These are phyloP conservation scores for Panthera uncia DNA, from an alignment of 2,113 vertebrate genomes.

Conservation along the genomic window DNA sequence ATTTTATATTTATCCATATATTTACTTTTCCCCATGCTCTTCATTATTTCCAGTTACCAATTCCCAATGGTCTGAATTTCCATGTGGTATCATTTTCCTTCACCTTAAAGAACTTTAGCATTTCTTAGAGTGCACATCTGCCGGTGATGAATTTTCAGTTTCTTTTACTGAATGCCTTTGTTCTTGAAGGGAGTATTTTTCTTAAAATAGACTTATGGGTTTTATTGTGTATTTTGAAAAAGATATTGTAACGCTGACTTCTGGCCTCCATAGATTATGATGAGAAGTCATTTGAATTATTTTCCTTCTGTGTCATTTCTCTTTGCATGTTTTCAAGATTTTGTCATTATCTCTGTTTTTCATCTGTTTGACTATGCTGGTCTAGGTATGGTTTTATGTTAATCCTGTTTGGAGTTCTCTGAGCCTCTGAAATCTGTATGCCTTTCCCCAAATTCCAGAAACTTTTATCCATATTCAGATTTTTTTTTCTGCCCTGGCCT, in stretches of 20 bases:
- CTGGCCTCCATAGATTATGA: neutral
- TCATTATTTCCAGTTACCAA: neutral
- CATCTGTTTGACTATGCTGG: neutral
- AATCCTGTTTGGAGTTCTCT: neutral
- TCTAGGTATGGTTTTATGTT: neutral
- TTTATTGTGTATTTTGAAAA: neutral
- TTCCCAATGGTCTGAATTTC: neutral
- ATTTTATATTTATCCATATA: neutral
- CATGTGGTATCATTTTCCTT: neutral
- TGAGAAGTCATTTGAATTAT: neutral
- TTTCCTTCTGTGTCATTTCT: neutral
- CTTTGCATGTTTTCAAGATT: neutral
- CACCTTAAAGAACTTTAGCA: neutral
- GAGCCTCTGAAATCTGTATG: neutral
- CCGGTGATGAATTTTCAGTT: neutral
- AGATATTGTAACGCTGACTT: neutral
- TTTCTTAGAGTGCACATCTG: neutral
- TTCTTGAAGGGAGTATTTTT: neutral
- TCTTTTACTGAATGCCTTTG: neutral
- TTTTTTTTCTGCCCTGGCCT: neutral
- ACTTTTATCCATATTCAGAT: neutral
- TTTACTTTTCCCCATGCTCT: neutral
- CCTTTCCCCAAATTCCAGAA: neutral
- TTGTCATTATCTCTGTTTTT: constrained; percentile 1
- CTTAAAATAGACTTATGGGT: neutral